A percentile compares a stretch with the other conserved stretches of the same genome.
Conservation (phyloP, 2,113 vertebrate species). For the Dryoscopus gambensis region DNA sequence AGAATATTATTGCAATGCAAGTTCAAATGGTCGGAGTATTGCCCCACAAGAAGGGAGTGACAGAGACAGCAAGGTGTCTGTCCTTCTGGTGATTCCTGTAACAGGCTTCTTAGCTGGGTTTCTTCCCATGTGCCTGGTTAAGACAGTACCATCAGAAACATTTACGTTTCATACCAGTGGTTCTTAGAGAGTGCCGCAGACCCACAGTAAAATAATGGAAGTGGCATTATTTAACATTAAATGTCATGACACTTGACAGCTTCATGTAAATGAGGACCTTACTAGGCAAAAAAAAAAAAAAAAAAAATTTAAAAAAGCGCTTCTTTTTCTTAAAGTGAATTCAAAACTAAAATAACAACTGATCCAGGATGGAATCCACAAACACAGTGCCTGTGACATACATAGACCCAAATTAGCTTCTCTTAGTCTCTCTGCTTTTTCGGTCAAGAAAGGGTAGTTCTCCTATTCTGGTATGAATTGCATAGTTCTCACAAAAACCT, state of each 20-base stretch:
- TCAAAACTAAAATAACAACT: not conserved
- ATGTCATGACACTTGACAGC: slow-evolving; percentile 64
- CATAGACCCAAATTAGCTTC: not conserved
- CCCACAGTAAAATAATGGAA: slow-evolving; percentile 31
- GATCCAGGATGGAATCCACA: not conserved
- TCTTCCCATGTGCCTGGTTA: not conserved
- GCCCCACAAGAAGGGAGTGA: not conserved
- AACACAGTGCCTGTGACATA: not conserved
- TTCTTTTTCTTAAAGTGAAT: not conserved
- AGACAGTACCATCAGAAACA: slow-evolving; percentile 17
- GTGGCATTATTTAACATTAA: slow-evolving; percentile 60
- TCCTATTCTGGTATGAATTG: not conserved
- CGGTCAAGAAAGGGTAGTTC: not conserved
- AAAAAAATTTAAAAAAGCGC: not conserved
- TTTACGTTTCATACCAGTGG: slow-evolving; percentile 29
- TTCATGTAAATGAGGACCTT: slow-evolving; percentile 59
- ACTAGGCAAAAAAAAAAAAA: not conserved
- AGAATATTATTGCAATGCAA: not conserved
- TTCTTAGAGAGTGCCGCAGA: slow-evolving; percentile 36
- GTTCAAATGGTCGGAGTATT: not conserved
- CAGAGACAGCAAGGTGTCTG: not conserved
- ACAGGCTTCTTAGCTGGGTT: not conserved
- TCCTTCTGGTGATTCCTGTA: not conserved
- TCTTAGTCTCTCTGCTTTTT: not conserved
- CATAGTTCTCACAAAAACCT: not conserved